Conservation (phyloP, 1,140 invertebrate genomes). For the Lordiphosa stackelbergi region DNA sequence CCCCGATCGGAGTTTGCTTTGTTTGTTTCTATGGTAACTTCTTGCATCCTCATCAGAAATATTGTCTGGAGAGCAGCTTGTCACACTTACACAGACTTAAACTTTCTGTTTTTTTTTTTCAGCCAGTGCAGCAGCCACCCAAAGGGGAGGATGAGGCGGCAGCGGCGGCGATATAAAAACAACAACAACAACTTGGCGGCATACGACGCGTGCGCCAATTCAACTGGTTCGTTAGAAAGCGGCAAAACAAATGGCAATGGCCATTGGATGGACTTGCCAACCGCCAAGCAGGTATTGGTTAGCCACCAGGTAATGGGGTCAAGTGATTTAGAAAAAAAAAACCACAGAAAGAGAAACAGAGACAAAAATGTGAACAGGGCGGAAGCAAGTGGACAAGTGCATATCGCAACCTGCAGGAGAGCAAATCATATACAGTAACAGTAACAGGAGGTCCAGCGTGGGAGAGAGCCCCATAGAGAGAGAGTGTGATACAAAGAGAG, state of each 20-base stretch:
- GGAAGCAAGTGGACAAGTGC: conserved; percentile 50
- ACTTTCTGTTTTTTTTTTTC: conserved; percentile 13
- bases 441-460: conserved; percentile 30
- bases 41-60: conserved; percentile 3
- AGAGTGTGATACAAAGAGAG: neutral
- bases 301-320: conserved; percentile 72
- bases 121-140: conserved; percentile 22
- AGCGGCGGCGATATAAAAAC: conserved; percentile 17
- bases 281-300: conserved; percentile 41
- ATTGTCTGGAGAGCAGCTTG: conserved; percentile 9
- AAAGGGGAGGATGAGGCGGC: conserved; percentile 1
- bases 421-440: conserved; percentile 18
- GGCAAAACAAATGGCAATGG: conserved; percentile 61
- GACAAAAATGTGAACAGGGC: conserved; percentile 43
- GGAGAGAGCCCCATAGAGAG: conserved; percentile 20
- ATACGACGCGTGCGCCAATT: conserved; percentile 64
- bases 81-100: conserved; percentile 11
- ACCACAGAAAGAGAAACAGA: conserved; percentile 11
- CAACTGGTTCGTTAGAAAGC: conserved; percentile 73
- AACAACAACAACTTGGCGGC: conserved; percentile 31
- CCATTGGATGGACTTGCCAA: conserved; percentile 7
- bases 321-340: conserved; percentile 66
- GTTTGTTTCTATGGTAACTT: conserved; percentile 11
- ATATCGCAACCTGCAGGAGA: conserved; percentile 48
- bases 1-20: conserved; percentile 1